phyloP scores from a whole-genome alignment of 2,113 vertebrate species.

The Amia ocellicauda region DNA sequence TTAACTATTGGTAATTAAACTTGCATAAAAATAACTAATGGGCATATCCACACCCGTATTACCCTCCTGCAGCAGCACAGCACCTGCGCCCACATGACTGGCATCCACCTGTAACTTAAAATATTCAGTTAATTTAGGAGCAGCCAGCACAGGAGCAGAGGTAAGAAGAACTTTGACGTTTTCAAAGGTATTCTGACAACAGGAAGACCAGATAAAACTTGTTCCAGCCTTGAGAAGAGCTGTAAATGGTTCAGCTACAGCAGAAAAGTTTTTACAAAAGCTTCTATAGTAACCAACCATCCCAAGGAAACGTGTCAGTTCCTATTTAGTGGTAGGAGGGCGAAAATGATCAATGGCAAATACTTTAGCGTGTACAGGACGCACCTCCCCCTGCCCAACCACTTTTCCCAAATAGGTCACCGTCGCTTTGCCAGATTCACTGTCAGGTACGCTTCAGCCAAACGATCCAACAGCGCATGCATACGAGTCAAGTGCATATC shows the following conservation, averaged over 20 bases:
- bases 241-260: slow-evolving; percentile 1
- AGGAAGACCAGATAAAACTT: not conserved
- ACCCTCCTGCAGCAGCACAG: slow-evolving; percentile 4
- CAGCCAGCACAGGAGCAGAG: slow-evolving; percentile 10
- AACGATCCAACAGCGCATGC: no score
- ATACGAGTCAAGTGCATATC: no score
- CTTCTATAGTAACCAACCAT: slow-evolving; percentile 12
- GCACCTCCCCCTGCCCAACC: slow-evolving; percentile 2
- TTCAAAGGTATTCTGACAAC: slow-evolving; percentile 1
- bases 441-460: no score
- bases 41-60: not conserved
- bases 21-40: not conserved
- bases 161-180: not conserved
- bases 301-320: slow-evolving; percentile 13
- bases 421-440: slow-evolving; percentile 3
- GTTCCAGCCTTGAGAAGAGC: not conserved
- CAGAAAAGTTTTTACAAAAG: slow-evolving; percentile 16
- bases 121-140: not conserved
- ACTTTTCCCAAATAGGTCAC: no score
- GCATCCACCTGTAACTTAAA: slow-evolving; percentile 13
- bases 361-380: slow-evolving; percentile 10
- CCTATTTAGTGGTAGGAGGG: slow-evolving; percentile 8
- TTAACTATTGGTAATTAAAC: not conserved
- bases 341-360: not conserved
- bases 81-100: slow-evolving; percentile 4